Evolutionary conservation across 2,888 invertebrate genomes (phyloP).

Genomic region (Drosophila falleni): DNA sequence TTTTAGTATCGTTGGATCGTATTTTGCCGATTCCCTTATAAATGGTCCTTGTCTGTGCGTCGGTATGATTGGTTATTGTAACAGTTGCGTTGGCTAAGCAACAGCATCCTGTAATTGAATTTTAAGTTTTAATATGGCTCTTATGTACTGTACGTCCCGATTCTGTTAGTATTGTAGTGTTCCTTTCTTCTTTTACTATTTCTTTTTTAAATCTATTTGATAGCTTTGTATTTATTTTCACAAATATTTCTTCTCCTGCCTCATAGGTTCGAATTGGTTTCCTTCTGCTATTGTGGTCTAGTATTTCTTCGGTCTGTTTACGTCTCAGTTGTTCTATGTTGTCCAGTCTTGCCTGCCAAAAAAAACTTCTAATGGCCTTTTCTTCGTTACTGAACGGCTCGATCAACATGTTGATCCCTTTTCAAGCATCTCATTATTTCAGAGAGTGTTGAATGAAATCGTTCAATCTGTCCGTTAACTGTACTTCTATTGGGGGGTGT

Average conservation of each 20-base stretch:
- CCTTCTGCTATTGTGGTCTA: not conserved
- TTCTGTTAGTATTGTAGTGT: not conserved
- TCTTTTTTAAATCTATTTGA: not conserved
- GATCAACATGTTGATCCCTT: constrained; percentile 1
- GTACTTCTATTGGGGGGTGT: constrained; percentile 11
- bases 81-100: not conserved
- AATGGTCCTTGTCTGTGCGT: constrained; percentile 6
- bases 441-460: constrained; percentile 6
- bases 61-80: constrained; percentile 5
- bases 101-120: constrained; percentile 11
- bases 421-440: constrained; percentile 7
- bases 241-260: constrained; percentile 3
- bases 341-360: constrained; percentile 9
- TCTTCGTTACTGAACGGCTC: constrained; percentile 4
- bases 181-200: constrained; percentile 1
- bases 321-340: constrained; percentile 9
- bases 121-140: constrained; percentile 3
- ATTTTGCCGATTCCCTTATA: constrained; percentile 9
- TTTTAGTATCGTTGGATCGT: constrained; percentile 5
- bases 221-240: constrained; percentile 3
- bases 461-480: constrained; percentile 17
- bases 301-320: constrained; percentile 1
- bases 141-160: constrained; percentile 1
- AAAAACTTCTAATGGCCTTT: constrained; percentile 3
- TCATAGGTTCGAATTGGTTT: not conserved